A percentile compares a stretch with the other conserved stretches of the same genome.
These are phyloP conservation scores for Heloderma charlesbogerti DNA, from an alignment of 2,113 vertebrate species.

Conservation along the genomic window DNA sequence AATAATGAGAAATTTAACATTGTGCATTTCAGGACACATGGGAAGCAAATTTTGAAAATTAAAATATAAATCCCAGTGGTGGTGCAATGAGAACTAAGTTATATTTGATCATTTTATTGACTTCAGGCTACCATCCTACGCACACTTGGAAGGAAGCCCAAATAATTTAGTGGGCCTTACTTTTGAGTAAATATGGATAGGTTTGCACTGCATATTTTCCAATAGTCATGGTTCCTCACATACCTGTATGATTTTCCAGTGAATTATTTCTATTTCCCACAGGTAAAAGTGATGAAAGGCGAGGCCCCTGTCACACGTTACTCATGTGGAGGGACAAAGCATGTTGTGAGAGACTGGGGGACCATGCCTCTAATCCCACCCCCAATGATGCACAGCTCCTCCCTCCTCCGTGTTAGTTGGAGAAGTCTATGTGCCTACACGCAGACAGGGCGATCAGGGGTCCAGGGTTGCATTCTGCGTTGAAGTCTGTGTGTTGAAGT, in stretches of 20 bases:
- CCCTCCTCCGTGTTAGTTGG: not conserved
- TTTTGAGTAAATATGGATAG: not conserved
- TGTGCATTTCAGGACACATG: not conserved
- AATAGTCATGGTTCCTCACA: conserved; percentile 14
- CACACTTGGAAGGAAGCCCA: not conserved
- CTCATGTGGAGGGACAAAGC: conserved; percentile 37
- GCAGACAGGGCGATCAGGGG: not conserved
- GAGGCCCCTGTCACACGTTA: too few relatives aligned
- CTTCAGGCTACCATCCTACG: not conserved
- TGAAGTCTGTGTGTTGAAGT: not conserved
- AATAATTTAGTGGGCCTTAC: not conserved
- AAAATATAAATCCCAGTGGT: not conserved
- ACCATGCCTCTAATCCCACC: not conserved
- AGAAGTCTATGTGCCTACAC: not conserved
- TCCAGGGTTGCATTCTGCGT: too few relatives aligned
- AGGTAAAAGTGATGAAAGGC: too few relatives aligned
- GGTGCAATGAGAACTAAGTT: not conserved
- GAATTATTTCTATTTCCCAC: not conserved
- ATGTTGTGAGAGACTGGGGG: not conserved
- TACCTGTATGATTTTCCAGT: not conserved
- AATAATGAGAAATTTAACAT: not conserved
- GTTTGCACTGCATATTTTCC: not conserved
- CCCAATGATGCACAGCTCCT: not conserved
- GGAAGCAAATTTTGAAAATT: not conserved
- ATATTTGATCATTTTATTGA: not conserved